phyloP scores from a whole-genome alignment of 2,797 vertebrate genomes.

The Sitta carolinensis region DNA sequence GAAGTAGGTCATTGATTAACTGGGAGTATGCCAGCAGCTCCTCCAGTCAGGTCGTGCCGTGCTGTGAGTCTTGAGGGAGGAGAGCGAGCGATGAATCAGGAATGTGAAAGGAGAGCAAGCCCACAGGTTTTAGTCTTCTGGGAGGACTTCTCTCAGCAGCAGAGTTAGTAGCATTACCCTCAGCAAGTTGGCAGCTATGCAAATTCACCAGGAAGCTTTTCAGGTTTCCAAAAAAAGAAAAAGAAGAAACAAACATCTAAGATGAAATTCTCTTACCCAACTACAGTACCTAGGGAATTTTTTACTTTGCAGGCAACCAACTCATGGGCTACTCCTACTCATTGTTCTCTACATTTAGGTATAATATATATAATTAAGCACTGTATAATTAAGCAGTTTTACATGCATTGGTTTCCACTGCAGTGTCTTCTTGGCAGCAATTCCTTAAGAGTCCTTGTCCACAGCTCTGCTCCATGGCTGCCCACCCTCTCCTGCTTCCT shows the following conservation, averaged over 20 bases:
- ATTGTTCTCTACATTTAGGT: slow-evolving; percentile 52
- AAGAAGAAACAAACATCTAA: slow-evolving; percentile 38
- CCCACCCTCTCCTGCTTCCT: not conserved
- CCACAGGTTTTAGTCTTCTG: slow-evolving; percentile 35
- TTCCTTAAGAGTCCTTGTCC: not conserved
- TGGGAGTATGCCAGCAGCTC: slow-evolving; percentile 50
- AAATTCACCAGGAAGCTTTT: not conserved
- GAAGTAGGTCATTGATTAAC: slow-evolving; percentile 67
- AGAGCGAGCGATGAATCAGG: slow-evolving; percentile 27
- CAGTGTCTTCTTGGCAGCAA: not conserved
- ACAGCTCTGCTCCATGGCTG: not conserved
- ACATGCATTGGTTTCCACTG: not conserved
- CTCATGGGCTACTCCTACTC: slow-evolving; percentile 60
- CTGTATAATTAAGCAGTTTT: slow-evolving; percentile 23
- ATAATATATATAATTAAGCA: slow-evolving; percentile 45
- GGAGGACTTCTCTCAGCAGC: not conserved
- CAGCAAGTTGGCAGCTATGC: not conserved
- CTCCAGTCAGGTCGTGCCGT: slow-evolving; percentile 29
- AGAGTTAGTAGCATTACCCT: not conserved
- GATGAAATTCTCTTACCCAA: slow-evolving; percentile 53
- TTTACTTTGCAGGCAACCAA: slow-evolving; percentile 53
- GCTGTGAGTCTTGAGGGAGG: slow-evolving; percentile 32
- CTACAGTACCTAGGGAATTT: slow-evolving; percentile 37
- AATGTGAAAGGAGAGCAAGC: slow-evolving; percentile 38
- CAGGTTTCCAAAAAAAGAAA: slow-evolving; percentile 22